Base-by-base conservation (phyloP, 1,140 invertebrate genomes). In the Procambarus virginalis region DNA sequence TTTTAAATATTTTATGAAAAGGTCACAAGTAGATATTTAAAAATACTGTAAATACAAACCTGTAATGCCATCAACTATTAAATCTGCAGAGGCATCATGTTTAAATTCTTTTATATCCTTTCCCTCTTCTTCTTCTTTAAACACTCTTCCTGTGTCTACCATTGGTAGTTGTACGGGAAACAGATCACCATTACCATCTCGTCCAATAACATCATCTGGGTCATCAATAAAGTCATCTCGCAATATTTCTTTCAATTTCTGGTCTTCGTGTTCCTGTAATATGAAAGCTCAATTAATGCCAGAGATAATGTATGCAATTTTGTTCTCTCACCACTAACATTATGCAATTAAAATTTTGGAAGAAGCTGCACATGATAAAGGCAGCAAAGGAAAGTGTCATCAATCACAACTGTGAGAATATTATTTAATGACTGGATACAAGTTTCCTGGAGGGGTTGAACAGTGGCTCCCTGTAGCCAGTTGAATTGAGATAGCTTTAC, bases 221-320 rank as follows among this genome's bases (percentile, higher is more conserved):
- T 90, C 89, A 51, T 90, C 89, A 64, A 90, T 90, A 49, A 90
- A 90, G 49, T 90, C 83, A 85, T 85, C 89, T 17, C 89, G 76
- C 22, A 90, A 55, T 5, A 90, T 68, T 49, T 90, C 89, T 46
- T 90, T 90, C 55, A 90, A 70, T 34, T 85, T 90, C 51, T 90
- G 89, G 51, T 90, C 89, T 70, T 90, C 89, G 60, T 90, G 89
- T 70, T 90, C 89, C 89, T 90, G 76, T 6, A 84, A 49, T 17
- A 64, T 64, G 68, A 8, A 84, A 46, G 22, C 20, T 70, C 14
- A 12, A 64, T 82, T 60, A n/a, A 64, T 64, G 77, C 10, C 51
- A 1, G 22, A 22, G 49, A 58, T 17, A 22, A 55, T 55, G 51
- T 12, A 8, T 55, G 51, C 8, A 8, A 55, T 55, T 55, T 55